Evolutionary conservation across 30 jellyfish, hydroid and myxozoan genomes (phyloP), one percentile per base, ranked within the genome.

Genomic region (Aurelia sp.): DNA sequence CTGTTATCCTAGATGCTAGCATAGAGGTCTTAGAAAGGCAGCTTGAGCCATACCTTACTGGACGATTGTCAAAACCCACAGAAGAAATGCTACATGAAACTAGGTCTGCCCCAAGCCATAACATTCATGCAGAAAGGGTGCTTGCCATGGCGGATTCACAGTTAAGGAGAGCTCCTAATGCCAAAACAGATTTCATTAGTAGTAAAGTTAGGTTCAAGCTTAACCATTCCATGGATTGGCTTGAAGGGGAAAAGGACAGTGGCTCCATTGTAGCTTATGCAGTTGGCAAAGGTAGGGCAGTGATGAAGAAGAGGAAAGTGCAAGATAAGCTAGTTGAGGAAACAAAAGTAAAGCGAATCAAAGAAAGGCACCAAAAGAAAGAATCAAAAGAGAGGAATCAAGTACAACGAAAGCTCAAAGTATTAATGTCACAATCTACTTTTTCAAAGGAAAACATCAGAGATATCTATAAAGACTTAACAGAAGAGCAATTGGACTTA

Each of bases 81-180:
- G 83, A 72, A n/a, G 19, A 72, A 72, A 72, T 72, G 13, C 67
- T 72, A 8, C 10, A 72, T 4, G 67, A 72, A 50, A 72, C 83
- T 24, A 67, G 52, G 77, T 21, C 52, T 66, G 77, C 52, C 38
- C 77, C 77, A 66, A 24, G 12, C 52, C 82, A 71, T 18, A 71
- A 71, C 15, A 38, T 71, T 48, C 82, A 71, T 33, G 72, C 67
- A 71, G 82, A 71, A 48, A 71, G 82, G 33, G 66, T 71, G 21
- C 75, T 71, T 2, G 82, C 82, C 4, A 71, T 35, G 82, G 66
- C 82, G 11, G 82, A 71, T 71, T 71, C 66, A 13, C 82, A 71
- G 16, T 33, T 71, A 48, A 71, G 82, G 66, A 71, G 82, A 35
- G 82, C 82, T 33, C 82, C 82, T 71, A 71, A 71, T 71, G 82